Evolutionary conservation across 2,113 vertebrate genomes (phyloP), one percentile per base, ranked within the genome.

Genomic region (Lophochroa leadbeateri): DNA sequence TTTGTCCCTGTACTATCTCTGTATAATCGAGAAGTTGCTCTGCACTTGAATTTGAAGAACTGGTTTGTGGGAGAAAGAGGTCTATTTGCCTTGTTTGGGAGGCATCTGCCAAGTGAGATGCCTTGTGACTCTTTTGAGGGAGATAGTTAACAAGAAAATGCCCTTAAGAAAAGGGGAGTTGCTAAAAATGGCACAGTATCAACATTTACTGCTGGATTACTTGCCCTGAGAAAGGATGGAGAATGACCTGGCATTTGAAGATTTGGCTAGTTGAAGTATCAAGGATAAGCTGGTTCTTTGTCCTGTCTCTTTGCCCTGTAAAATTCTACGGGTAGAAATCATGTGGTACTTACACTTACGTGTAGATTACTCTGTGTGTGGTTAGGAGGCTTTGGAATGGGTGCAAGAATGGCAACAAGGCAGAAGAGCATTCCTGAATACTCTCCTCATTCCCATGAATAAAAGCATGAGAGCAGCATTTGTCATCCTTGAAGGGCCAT

Each of bases 81-180:
- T 93, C 50, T 91, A 11, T 92, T 80, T 96, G 61, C 23, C 37
- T 61, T 77, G 68, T 81, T 94, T 96, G 77, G 86, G 75, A 97
- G 63, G 64, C 52, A 67, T 70, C 68, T 96, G 91, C 80, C 61
- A 57, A 74, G 47, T 67, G 80, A 63, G 72, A 76, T 82, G 58
- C 80, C 78, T 89, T 77, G 39, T 72, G 78, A 85, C 20, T 41
- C n/a, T 86, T 67, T 39, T 44, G 28, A 44, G 47, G 31, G 33
- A 55, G 29, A 16, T 57, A 74, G 83, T 29, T 83, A 78, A 68
- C 41, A 86, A 97, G 86, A 90, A 84, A 91, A 69, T 65, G 28
- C 67, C 63, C 47, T 94, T 87, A 79, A 81, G 87, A 82, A 87
- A 55, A 91, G 86, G 12, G 27, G 67, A 83, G 39, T 21, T 29